These are phyloP conservation scores for Falco punctatus DNA, from an alignment of 2,113 vertebrate species.

Conservation along the genomic window DNA sequence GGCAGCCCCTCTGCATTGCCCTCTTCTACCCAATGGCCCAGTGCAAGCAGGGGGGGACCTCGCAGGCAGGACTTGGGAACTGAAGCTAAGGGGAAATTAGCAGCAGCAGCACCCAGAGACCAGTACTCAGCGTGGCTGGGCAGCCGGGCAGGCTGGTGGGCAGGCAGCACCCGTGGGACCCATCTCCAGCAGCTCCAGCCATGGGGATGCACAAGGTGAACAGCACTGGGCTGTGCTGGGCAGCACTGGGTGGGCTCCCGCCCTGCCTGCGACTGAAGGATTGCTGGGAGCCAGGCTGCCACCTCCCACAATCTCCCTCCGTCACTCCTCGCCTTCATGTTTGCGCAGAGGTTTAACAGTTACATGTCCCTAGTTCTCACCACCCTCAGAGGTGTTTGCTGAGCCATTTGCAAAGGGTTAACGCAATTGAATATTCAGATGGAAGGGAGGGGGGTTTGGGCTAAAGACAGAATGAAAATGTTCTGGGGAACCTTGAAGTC, in stretches of 20 bases:
- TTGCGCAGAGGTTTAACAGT: neutral
- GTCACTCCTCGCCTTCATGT: neutral
- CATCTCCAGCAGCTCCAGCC: neutral
- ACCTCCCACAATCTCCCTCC: neutral
- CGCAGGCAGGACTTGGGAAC: neutral
- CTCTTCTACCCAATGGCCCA: neutral
- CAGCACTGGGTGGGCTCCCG: neutral
- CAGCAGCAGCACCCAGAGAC: accelerated
- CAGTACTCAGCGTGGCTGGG: neutral
- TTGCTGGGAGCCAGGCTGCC: neutral
- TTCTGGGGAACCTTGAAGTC: neutral
- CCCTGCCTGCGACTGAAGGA: neutral
- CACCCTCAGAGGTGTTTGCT: neutral
- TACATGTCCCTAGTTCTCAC: neutral
- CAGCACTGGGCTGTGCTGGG: neutral
- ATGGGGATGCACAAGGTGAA: accelerated
- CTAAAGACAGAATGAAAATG: neutral
- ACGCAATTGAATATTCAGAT: neutral
- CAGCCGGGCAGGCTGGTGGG: neutral
- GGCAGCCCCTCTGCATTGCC: neutral
- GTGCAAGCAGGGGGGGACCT: neutral
- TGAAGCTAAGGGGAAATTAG: too few species aligned
- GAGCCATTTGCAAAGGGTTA: neutral
- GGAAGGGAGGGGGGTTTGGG: too few species aligned
- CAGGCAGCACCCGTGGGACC: neutral